Percentiles rank a stretch among this genome's conserved stretches.
Evolutionary conservation across 2,888 invertebrate genomes (phyloP).

Genomic region (Buathra laborator): DNA sequence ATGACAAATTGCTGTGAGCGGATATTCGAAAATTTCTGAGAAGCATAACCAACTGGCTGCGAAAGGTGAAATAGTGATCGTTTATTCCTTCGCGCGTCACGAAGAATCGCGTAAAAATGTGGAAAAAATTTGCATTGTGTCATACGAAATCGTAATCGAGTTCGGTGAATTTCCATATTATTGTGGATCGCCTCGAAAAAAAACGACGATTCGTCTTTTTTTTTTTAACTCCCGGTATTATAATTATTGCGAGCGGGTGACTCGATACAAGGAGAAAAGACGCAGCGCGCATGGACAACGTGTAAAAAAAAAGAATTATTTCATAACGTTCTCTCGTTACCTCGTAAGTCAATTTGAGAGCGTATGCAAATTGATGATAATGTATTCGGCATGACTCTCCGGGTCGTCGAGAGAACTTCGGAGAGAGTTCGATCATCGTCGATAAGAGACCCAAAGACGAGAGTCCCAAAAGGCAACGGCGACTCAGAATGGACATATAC

Average conservation of each 20-base stretch:
- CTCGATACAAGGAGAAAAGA: background rate
- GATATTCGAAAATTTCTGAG: background rate
- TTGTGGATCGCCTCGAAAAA: background rate
- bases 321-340: constrained; percentile 74
- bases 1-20: background rate
- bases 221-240: background rate
- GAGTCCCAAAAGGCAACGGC: constrained; percentile 26
- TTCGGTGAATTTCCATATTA: background rate
- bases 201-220: too few species aligned
- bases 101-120: constrained; percentile 1
- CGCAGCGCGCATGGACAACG: constrained; percentile 1
- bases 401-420: background rate
- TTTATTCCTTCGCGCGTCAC: background rate
- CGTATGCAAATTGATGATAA: constrained; percentile 80
- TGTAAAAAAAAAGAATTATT: constrained; percentile 70
- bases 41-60: background rate
- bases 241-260: background rate
- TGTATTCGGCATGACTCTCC: constrained; percentile 72
- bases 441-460: background rate
- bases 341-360: constrained; percentile 77
- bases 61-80: background rate
- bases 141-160: constrained; percentile 5
- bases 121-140: background rate
- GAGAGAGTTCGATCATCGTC: constrained; percentile 6
- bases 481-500: constrained; percentile 18